Percentiles rank a stretch among this genome's conserved stretches.
phyloP scores from a whole-genome alignment of 2,113 vertebrate genomes.

The Dromiciops gliroides region DNA sequence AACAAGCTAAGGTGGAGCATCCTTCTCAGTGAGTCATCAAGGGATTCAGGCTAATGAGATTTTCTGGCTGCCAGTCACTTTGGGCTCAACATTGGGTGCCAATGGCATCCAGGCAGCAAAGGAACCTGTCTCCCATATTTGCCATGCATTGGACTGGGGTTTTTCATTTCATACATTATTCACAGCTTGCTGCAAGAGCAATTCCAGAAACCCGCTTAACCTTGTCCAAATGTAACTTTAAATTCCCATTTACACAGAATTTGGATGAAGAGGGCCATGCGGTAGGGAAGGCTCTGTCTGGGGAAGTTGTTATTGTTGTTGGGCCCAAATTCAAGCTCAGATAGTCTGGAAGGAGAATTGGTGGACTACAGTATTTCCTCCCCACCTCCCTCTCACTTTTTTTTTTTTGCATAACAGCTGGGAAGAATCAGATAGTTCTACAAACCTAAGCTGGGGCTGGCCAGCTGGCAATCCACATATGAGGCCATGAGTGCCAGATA shows the following conservation, averaged over 20 bases:
- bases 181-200: fast-evolving
- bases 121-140: not conserved
- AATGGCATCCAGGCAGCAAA: fast-evolving
- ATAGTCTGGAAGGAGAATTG: conserved; percentile 43
- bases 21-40: fast-evolving
- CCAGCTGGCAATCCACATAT: conserved; percentile 77
- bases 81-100: not conserved
- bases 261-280: not conserved
- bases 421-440: conserved; percentile 76
- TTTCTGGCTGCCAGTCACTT: not conserved
- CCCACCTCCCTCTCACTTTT: conserved; percentile 42
- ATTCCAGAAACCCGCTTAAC: not conserved
- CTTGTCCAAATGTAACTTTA: not conserved
- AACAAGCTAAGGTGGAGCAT: not conserved
- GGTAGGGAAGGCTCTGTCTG: not conserved
- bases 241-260: not conserved
- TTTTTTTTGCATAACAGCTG: conserved; percentile 72
- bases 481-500: conserved; percentile 71
- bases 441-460: conserved; percentile 72
- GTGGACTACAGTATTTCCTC: conserved; percentile 35
- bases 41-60: not conserved
- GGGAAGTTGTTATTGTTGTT: not conserved
- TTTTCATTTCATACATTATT: not conserved
- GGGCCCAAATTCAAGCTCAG: conserved; percentile 20
- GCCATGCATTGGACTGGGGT: not conserved